Evolutionary conservation across 2,797 vertebrate species (phyloP), one percentile per base, ranked within the genome.

Genomic region (Sarcophilus harrisii): DNA sequence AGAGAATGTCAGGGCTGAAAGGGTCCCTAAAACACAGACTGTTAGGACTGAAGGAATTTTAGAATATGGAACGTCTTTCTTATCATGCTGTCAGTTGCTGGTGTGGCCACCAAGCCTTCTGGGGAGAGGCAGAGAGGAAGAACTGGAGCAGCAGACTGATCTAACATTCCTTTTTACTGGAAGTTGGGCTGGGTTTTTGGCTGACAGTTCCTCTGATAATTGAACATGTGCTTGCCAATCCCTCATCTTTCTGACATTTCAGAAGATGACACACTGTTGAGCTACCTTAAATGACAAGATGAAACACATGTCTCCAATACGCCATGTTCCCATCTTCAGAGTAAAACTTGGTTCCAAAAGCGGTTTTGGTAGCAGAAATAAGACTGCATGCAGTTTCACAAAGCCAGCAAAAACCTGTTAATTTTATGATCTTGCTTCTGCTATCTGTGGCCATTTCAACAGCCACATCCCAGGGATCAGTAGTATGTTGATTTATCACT

Each of bases 261-360:
- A 81, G 73, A 81, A 81, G 38, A 81, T 81, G 73, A 81, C 73
- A 81, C 73, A 81, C 38, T 81, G 73, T 81, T 81, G 73, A 81
- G 73, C 73, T 81, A 45, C 38, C 73, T 81, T 81, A 81, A 81
- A 81, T 81, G 73, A 81, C 73, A 81, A 81, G 73, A 81, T 81
- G 73, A 45, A 81, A 45, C 73, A 81, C 73, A 81, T 81, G 73
- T 81, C 73, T 81, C 73, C 10, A 81, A 81, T 81, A 81, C 73
- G 38, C 73, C 73, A 81, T 81, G 73, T 81, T 81, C 73, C 73
- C n/a, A 81, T 81, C 73, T 81, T 45, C 38, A 45, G 73, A 81
- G 38, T 45, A 81, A 81, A 81, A 81, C 73, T 81, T 81, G 8
- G 9, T 81, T 81, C 38, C 73, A 45, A 81, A 81, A 24, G 38